Conservation (phyloP, 1,140 invertebrate species). For the Dryas iulia region DNA sequence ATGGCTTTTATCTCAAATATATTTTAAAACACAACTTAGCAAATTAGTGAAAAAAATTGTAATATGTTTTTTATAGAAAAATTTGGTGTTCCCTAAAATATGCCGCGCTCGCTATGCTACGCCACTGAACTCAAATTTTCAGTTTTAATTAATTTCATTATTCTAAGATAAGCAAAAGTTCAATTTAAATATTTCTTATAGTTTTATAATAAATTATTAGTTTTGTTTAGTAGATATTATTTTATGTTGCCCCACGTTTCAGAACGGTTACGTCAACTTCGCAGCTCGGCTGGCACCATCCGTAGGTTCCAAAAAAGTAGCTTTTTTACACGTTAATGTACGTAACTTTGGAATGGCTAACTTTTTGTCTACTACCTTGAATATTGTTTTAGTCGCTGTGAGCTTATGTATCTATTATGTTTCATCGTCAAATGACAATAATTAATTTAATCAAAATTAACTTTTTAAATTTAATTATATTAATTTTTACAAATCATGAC, state of each 20-base stretch:
- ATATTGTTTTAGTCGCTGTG: neutral
- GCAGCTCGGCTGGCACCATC: conserved; percentile 29
- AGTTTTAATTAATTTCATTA: neutral
- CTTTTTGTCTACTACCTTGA: neutral
- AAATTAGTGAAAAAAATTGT: no score
- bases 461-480: no score
- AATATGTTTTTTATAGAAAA: no score
- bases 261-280: conserved; percentile 40
- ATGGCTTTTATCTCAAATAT: no score
- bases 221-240: neutral
- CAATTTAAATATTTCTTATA: neutral
- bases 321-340: neutral
- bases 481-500: neutral
- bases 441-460: neutral
- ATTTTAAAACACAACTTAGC: no score
- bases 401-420: neutral
- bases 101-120: no score
- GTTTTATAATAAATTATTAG: neutral
- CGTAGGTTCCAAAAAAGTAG: conserved; percentile 35
- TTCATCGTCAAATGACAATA: neutral
- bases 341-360: neutral
- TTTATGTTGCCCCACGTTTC: conserved; percentile 24
- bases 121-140: neutral
- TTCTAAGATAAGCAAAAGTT: neutral
- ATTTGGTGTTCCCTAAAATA: no score